Conservation (phyloP, 1,140 invertebrate genomes). For the Triops cancriformis region DNA sequence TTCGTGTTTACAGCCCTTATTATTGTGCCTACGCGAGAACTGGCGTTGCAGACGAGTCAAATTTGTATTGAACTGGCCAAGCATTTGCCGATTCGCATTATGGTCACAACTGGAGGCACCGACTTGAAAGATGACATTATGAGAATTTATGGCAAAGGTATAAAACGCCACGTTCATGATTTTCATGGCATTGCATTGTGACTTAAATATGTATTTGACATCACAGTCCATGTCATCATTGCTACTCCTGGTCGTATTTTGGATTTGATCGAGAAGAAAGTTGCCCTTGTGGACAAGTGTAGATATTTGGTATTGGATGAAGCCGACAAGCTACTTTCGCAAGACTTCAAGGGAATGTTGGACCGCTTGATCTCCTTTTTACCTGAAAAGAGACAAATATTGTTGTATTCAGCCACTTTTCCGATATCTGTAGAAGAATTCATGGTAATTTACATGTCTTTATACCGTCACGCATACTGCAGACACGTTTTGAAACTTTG, state of each 20-base stretch:
- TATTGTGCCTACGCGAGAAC: conserved; percentile 96
- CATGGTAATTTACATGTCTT: conserved; percentile 54
- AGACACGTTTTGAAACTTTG: not conserved
- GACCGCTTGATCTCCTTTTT: conserved; percentile 91
- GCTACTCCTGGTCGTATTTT: conserved; percentile 98
- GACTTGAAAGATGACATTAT: conserved; percentile 99
- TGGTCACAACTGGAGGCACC: conserved; percentile 98
- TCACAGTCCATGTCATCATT: conserved; percentile 92
- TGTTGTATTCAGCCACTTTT: conserved; percentile 98
- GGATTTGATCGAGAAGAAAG: conserved; percentile 98
- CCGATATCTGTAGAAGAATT: conserved; percentile 98
- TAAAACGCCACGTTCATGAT: not conserved
- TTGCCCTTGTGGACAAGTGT: conserved; percentile 92
- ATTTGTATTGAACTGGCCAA: conserved; percentile 98
- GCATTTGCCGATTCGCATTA: conserved; percentile 88
- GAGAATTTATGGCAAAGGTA: conserved; percentile 95
- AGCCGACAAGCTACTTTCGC: conserved; percentile 96
- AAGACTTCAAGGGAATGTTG: conserved; percentile 98
- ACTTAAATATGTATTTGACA: conserved; percentile 17
- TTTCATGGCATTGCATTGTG: not conserved
- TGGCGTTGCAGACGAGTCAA: conserved; percentile 98
- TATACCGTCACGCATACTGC: conserved; percentile 7
- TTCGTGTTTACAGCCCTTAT: conserved; percentile 63
- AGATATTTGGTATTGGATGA: conserved; percentile 96
- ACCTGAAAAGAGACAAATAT: conserved; percentile 90